A percentile compares a stretch with the other conserved stretches of the same genome.
Conservation (phyloP, 2,888 invertebrate genomes). For the Sericinus montela region DNA sequence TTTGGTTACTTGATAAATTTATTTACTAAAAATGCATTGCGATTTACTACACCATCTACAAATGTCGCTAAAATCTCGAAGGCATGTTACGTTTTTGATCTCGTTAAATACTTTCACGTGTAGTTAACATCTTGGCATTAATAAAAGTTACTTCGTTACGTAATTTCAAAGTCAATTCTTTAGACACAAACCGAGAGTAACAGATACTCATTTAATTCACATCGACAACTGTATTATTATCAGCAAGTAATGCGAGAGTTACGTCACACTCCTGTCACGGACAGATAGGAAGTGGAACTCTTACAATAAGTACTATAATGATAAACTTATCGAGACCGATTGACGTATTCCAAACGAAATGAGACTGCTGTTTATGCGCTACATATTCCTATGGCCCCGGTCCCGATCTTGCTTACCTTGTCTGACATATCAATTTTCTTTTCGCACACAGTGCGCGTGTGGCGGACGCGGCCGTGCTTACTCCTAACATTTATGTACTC, state of each 20-base stretch:
- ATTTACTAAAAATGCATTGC: too few relatives aligned
- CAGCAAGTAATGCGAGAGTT: neutral
- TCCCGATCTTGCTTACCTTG: conserved; percentile 67
- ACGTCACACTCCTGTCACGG: conserved; percentile 1
- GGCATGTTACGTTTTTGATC: conserved; percentile 2
- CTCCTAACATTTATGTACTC: conserved; percentile 54
- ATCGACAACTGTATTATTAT: neutral
- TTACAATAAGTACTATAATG: too few relatives aligned
- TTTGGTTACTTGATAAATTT: too few relatives aligned
- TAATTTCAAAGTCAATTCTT: conserved; percentile 22
- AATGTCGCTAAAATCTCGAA: neutral
- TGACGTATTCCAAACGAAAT: neutral
- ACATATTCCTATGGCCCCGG: conserved; percentile 31
- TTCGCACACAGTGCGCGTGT: conserved; percentile 40
- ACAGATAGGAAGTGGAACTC: conserved; percentile 4
- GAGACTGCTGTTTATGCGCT: conserved; percentile 27
- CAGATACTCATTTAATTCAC: conserved; percentile 4
- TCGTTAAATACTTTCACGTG: conserved; percentile 11
- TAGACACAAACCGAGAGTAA: conserved; percentile 9
- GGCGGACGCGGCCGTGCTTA: conserved; percentile 28
- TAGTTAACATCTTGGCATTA: too few relatives aligned
- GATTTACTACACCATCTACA: neutral
- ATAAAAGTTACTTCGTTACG: neutral
- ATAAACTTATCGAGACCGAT: too few relatives aligned
- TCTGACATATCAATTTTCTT: conserved; percentile 65